These are phyloP conservation scores for Zapus hudsonius DNA, from an alignment of 2,113 vertebrate species.

Conservation along the genomic window DNA sequence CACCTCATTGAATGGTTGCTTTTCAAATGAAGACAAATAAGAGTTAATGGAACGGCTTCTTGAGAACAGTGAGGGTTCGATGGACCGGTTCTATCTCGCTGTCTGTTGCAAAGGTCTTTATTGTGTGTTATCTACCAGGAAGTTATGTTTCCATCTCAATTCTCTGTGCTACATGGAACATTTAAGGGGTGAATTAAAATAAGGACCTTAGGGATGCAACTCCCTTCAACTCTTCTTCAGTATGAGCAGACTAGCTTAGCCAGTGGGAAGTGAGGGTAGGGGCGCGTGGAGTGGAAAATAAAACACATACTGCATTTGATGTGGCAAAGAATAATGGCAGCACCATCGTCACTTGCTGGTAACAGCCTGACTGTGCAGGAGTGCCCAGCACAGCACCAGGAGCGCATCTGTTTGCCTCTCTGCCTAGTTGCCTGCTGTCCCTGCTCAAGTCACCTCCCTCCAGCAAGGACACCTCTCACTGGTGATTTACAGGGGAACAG, in stretches of 20 bases:
- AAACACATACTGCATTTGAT: fast-evolving
- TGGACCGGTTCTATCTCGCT: no score
- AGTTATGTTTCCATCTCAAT: not conserved
- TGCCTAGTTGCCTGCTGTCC: no score
- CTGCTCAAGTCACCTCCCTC: no score
- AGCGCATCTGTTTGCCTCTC: not conserved
- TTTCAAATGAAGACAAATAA: not conserved
- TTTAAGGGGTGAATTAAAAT: not conserved
- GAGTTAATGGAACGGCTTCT: not conserved
- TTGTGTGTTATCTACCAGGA: not conserved
- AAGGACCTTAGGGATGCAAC: not conserved
- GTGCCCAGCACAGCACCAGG: not conserved
- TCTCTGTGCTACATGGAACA: fast-evolving
- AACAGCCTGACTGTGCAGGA: not conserved
- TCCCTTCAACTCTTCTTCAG: not conserved
- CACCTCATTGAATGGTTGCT: not conserved
- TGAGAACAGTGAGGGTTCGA: not conserved
- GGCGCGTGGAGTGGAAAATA: fast-evolving
- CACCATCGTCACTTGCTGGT: not conserved
- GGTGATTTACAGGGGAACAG: not conserved
- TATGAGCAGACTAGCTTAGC: not conserved
- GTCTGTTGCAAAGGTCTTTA: no score
- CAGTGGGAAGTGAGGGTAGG: not conserved
- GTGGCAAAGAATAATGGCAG: not conserved
- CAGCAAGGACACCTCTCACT: not conserved